Base-by-base conservation (phyloP, 1,140 invertebrate species). In the Pogonus chalceus region DNA sequence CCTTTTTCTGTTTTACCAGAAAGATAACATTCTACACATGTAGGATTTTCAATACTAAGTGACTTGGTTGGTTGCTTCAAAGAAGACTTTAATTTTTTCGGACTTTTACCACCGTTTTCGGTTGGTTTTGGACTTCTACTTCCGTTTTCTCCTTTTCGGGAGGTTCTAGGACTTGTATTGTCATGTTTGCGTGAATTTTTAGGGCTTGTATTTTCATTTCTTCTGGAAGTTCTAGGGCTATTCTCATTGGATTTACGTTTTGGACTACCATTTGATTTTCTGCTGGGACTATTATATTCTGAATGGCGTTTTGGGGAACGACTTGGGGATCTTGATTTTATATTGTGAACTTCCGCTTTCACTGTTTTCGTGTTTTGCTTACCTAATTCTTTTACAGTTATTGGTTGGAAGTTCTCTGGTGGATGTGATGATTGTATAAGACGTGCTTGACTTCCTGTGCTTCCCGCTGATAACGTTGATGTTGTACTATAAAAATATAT, bases 391-490 rank as follows among this genome's bases (percentile, higher is more conserved):
- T 88, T 87, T 62, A 86, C 82, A 68, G 82, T 81, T 54, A 85
- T 81, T 21, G 88, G 88, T 59, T 91, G 88, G 72, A 92, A 92
- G 64, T 85, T 88, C 60, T 89, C 83, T 39, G 92, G 92, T 63
- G 91, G 88, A 72, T 93, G 88, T 57, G 91, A 94, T 54, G 90
- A 90, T 72, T 94, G 91, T 66, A 95, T 93, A 57, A 96, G 80
- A 63, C 89, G 83, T 18, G 92, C 92, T 70, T 95, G 91, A 66
- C 88, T 92, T 61, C 91, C 90, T 43, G 90, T 94, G 70, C 90
- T 94, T 60, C 92, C 90, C 55, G 91, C 90, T 57, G 91, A 94
- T 66, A 93, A 81, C 10, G 92, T 95, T 54, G 91, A 95, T 55
- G 90, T 91, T 59, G 91, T 94, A 75, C 90, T 88, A 71, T 46